Evolutionary conservation across 2,888 invertebrate genomes (phyloP).

Genomic region (Electrophaes corylata): DNA sequence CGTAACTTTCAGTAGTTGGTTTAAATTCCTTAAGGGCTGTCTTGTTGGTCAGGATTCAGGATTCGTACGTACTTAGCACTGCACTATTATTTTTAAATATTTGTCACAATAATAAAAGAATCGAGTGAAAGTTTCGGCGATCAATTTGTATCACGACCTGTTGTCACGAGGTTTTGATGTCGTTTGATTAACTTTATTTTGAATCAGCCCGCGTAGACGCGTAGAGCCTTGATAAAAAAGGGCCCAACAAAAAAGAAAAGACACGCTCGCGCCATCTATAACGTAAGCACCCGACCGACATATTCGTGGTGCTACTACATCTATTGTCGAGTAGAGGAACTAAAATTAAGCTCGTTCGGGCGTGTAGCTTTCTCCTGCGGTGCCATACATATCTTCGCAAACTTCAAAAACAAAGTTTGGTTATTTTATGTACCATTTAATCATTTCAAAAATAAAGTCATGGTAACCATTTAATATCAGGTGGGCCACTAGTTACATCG

Average conservation of each 20-base stretch:
- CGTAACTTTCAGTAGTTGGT: conserved; percentile 17
- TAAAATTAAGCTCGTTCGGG: conserved; percentile 1
- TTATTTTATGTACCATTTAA: no score
- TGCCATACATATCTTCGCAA: no score
- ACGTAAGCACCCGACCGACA: background rate
- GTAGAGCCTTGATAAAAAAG: conserved; percentile 57
- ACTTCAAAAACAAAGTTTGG: no score
- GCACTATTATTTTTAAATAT: conserved; percentile 19
- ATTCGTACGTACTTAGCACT: conserved; percentile 25
- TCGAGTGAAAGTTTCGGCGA: conserved; percentile 34
- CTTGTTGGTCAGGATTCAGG: background rate
- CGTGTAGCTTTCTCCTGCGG: background rate
- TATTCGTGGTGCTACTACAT: conserved; percentile 45
- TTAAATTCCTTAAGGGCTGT: conserved; percentile 16
- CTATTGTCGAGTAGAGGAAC: conserved; percentile 54
- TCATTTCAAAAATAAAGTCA: no score
- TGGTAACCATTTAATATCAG: no score
- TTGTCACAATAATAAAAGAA: conserved; percentile 14
- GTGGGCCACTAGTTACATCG: no score
- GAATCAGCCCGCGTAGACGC: conserved; percentile 60
- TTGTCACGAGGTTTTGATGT: conserved; percentile 74
- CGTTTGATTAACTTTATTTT: conserved; percentile 72
- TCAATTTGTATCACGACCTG: conserved; percentile 50
- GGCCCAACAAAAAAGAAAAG: conserved; percentile 34
- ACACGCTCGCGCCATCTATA: conserved; percentile 54